Conservation (phyloP, 2,113 vertebrate genomes). For the Bubalus kerabau region DNA sequence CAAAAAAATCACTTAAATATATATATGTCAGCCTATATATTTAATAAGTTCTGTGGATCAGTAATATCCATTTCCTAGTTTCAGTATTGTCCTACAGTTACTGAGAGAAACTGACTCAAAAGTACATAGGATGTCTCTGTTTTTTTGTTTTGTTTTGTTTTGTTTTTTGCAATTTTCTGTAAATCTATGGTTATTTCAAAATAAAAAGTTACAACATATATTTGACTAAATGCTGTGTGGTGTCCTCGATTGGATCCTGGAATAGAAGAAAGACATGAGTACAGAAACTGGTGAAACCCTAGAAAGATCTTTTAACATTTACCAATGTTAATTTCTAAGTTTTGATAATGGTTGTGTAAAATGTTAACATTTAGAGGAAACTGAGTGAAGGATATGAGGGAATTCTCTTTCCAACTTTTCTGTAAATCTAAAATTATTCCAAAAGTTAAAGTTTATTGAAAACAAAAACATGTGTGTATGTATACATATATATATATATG, state of each 20-base stretch:
- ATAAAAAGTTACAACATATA: not conserved
- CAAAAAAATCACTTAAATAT: not conserved
- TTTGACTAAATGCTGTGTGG: not conserved
- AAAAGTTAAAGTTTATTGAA: not conserved
- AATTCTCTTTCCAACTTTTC: not conserved
- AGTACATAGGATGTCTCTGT: not conserved
- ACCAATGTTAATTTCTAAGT: not conserved
- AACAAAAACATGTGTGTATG: not conserved
- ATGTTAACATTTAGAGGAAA: not conserved
- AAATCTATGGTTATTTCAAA: not conserved
- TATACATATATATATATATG: accelerated
- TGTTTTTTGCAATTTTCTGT: not conserved
- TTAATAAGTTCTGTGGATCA: not conserved
- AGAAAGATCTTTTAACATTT: not conserved
- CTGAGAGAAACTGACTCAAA: not conserved
- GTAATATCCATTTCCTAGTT: not conserved
- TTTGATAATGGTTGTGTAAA: not conserved
- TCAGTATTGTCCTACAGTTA: not conserved
- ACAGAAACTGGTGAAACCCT: not conserved
- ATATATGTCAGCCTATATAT: not conserved
- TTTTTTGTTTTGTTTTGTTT: not conserved
- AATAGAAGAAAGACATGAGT: not conserved
- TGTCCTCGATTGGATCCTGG: not conserved
- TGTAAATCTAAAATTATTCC: not conserved
- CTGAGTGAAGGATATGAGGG: not conserved